phyloP scores from a whole-genome alignment of 2,113 vertebrate species.

The Lepus timidus region DNA sequence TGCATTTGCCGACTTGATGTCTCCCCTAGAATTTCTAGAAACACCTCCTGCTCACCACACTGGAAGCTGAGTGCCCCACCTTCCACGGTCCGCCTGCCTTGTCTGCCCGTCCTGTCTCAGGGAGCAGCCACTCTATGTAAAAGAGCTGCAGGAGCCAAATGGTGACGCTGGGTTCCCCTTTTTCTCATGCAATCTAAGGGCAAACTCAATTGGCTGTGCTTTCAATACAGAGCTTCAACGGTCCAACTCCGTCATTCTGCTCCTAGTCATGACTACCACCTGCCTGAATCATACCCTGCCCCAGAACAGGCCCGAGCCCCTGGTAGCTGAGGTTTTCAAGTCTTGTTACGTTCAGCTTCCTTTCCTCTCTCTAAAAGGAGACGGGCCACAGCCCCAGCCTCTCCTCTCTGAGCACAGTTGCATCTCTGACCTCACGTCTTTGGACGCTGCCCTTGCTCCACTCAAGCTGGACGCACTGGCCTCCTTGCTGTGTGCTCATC shows the following conservation, averaged over 20 bases:
- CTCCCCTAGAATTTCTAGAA: not conserved
- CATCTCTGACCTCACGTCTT: too few relatives aligned
- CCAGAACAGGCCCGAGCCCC: fast-evolving
- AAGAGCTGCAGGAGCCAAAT: not conserved
- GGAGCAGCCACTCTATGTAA: too few relatives aligned
- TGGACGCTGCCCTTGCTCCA: fast-evolving
- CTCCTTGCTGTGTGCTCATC: not conserved
- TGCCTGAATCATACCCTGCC: too few relatives aligned
- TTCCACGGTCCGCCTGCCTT: fast-evolving
- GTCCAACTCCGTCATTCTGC: not conserved
- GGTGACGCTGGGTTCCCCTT: fast-evolving
- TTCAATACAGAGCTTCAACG: not conserved
- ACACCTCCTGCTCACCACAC: not conserved
- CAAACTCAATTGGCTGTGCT: not conserved
- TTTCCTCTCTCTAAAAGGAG: too few relatives aligned
- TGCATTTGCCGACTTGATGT: not conserved
- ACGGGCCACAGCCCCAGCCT: too few relatives aligned
- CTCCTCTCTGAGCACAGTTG: not conserved
- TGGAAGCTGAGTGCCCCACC: fast-evolving
- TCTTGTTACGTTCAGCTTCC: not conserved
- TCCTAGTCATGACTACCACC: not conserved
- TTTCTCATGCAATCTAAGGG: fast-evolving
- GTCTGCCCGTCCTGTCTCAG: not conserved
- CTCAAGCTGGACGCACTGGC: fast-evolving
- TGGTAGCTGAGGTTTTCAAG: not conserved